These are phyloP conservation scores for Tragulus kanchil DNA, from an alignment of 2,113 vertebrate species.

Conservation along the genomic window DNA sequence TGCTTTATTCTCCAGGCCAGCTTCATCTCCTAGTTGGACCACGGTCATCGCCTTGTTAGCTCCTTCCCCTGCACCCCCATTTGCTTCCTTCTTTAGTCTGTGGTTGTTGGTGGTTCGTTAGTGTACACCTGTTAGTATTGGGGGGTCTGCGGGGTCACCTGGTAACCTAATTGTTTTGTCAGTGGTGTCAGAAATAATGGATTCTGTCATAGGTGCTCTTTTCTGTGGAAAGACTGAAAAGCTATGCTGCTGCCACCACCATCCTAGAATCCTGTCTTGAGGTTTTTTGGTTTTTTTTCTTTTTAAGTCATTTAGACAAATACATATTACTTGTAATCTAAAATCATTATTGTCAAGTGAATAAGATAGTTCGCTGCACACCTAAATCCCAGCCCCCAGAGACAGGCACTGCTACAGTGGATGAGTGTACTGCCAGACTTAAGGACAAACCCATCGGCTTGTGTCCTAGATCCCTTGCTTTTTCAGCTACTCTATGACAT, in stretches of 20 bases:
- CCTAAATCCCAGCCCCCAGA: neutral
- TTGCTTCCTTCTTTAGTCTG: neutral
- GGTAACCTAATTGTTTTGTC: constrained; percentile 22
- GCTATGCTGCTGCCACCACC: neutral
- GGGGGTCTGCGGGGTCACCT: neutral
- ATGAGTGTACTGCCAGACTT: neutral
- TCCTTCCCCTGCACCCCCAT: neutral
- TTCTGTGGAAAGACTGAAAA: neutral
- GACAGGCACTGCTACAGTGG: neutral
- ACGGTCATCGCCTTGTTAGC: neutral
- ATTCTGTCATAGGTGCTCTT: neutral
- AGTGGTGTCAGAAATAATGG: neutral
- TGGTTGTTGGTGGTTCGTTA: neutral
- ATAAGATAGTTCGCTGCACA: neutral
- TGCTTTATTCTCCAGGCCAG: neutral
- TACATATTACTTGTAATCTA: neutral
- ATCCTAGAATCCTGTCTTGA: neutral
- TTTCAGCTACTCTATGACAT: neutral
- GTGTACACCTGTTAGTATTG: neutral
- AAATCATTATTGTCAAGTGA: neutral
- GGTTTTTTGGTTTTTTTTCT: neutral
- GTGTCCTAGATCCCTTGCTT: neutral
- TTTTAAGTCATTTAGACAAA: neutral
- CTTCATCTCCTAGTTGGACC: neutral
- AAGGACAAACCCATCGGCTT: neutral